phyloP scores from a whole-genome alignment of 2,888 invertebrate genomes.

The Calameuta idolon region DNA sequence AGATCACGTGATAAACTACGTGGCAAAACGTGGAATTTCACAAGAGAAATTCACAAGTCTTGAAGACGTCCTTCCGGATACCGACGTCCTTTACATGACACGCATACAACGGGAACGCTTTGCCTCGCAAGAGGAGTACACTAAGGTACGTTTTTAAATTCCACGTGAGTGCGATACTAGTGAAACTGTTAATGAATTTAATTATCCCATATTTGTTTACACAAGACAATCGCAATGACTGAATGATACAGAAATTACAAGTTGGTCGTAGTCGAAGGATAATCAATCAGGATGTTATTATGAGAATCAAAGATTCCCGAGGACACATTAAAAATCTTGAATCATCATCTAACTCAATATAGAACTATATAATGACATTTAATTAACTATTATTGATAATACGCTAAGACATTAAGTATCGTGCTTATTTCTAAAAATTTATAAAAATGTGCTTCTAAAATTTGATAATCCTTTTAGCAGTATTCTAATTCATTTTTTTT shows the following conservation, averaged over 20 bases:
- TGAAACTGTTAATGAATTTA: neutral
- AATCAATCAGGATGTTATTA: neutral
- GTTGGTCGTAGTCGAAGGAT: neutral
- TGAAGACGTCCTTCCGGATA: slow-evolving; percentile 89
- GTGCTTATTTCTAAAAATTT: neutral
- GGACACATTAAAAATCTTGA: neutral
- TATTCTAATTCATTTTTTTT: neutral
- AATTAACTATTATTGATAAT: neutral
- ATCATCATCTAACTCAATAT: neutral
- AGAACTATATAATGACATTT: neutral
- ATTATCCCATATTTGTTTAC: neutral
- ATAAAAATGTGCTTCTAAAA: slow-evolving; percentile 3
- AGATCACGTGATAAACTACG: slow-evolving; percentile 82
- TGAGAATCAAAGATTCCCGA: neutral
- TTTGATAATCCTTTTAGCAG: neutral
- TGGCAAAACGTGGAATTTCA: slow-evolving; percentile 80
- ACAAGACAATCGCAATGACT: neutral
- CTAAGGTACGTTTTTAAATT: slow-evolving; percentile 72
- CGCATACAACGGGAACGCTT: slow-evolving; percentile 97
- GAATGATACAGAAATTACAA: neutral
- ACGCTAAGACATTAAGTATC: neutral
- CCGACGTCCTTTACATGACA: slow-evolving; percentile 98
- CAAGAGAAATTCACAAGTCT: slow-evolving; percentile 81
- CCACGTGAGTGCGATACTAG: neutral
- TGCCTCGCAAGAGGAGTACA: slow-evolving; percentile 83